A percentile compares a stretch with the other conserved stretches of the same genome.
phyloP scores from a whole-genome alignment of 2,113 vertebrate species.

The Eclectus roratus region DNA sequence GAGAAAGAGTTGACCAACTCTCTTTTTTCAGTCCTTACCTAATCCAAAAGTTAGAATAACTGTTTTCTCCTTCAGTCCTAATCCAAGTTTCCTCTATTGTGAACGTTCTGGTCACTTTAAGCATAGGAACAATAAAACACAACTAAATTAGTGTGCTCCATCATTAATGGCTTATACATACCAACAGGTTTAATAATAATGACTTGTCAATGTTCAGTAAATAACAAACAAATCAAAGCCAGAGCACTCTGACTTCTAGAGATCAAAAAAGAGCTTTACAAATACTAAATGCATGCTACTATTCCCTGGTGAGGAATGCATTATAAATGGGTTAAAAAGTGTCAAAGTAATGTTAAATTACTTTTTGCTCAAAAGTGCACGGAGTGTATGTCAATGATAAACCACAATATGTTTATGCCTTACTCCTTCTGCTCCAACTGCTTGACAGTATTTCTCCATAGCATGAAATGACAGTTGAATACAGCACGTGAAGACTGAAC shows the following conservation, averaged over 20 bases:
- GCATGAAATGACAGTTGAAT: neutral
- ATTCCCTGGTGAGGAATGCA: neutral
- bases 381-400: neutral
- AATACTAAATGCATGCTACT: neutral
- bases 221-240: neutral
- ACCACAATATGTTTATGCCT: neutral
- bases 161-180: neutral
- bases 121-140: neutral
- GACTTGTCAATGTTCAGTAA: neutral
- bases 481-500: neutral
- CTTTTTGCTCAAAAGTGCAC: neutral
- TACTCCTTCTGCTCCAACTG: neutral
- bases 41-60: neutral
- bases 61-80: neutral
- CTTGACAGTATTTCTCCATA: neutral
- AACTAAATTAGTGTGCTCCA: neutral
- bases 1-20: neutral
- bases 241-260: neutral
- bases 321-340: conserved; percentile 41
- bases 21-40: neutral
- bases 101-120: neutral
- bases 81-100: neutral
- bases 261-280: conserved; percentile 14
- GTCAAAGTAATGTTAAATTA: conserved; percentile 15
- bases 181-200: neutral